These are phyloP conservation scores for Scartelaos histophorus DNA, from an alignment of 2,113 vertebrate species.

Conservation along the genomic window DNA sequence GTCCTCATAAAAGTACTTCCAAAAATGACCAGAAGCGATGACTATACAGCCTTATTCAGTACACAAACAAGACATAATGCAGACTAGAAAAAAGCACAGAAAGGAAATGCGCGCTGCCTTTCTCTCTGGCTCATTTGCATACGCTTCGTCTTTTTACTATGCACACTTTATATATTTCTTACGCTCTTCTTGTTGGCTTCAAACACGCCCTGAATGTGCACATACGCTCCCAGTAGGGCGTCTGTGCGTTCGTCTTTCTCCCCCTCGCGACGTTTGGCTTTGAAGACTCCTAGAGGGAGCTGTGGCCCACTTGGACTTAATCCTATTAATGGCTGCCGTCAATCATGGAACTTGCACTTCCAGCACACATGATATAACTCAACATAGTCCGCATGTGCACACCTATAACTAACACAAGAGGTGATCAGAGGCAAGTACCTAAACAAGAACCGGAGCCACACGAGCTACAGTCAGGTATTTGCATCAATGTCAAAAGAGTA, in stretches of 20 bases:
- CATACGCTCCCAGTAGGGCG: constrained; percentile 42
- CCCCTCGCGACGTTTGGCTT: constrained; percentile 47
- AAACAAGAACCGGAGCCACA: constrained; percentile 14
- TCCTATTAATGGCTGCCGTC: constrained; percentile 73
- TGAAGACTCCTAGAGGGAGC: constrained; percentile 63
- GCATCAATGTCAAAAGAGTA: constrained; percentile 65
- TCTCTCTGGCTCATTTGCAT: constrained; percentile 22
- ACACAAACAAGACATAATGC: not conserved
- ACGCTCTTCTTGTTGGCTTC: not conserved
- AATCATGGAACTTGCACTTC: constrained; percentile 43
- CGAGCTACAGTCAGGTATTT: constrained; percentile 70
- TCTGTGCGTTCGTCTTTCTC: constrained; percentile 44
- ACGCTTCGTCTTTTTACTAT: constrained; percentile 4
- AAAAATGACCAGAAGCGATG: not conserved
- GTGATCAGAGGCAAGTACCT: constrained; percentile 9
- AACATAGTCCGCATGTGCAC: not conserved
- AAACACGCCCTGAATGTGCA: constrained; percentile 4
- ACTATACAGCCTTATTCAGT: not conserved
- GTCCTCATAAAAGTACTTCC: not conserved
- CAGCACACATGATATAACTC: constrained; percentile 11
- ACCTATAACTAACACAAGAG: constrained; percentile 15
- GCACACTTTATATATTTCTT: constrained; percentile 8
- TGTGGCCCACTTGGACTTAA: constrained; percentile 70
- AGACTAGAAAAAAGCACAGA: constrained; percentile 3
- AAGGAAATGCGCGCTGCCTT: constrained; percentile 12